Conservation (phyloP, 2,797 vertebrate genomes). For the Podarcis siculus region DNA sequence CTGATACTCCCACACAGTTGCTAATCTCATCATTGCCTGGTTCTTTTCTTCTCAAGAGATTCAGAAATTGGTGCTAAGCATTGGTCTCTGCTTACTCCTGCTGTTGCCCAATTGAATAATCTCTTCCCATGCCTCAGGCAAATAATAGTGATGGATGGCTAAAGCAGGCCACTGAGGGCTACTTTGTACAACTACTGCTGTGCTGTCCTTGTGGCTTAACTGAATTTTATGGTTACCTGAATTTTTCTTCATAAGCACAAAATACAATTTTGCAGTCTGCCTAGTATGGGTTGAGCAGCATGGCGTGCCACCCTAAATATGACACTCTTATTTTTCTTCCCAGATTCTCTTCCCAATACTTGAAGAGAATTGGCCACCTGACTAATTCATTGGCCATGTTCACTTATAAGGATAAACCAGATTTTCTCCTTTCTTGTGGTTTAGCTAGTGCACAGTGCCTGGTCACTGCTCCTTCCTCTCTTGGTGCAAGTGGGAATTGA, state of each 20-base stretch:
- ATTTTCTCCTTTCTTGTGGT: no score
- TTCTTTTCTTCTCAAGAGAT: background rate
- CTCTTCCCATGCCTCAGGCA: background rate
- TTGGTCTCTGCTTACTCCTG: no score
- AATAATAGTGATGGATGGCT: background rate
- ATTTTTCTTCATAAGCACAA: background rate
- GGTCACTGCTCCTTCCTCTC: no score
- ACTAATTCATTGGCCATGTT: background rate
- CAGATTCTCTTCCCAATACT: background rate
- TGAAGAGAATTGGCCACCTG: background rate
- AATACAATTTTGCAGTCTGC: background rate
- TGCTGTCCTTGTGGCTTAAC: background rate
- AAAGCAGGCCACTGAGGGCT: background rate
- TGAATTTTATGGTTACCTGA: background rate
- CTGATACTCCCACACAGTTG: background rate
- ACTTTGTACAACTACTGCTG: background rate
- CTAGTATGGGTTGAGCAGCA: background rate
- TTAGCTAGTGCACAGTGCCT: no score
- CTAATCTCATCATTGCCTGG: background rate
- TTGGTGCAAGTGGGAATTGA: no score
- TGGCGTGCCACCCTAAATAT: background rate
- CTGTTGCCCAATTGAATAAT: background rate
- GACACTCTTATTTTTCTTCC: background rate
- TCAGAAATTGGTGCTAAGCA: background rate
- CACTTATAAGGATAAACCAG: background rate